A percentile compares a stretch with the other conserved stretches of the same genome.
phyloP scores from a whole-genome alignment of 2,797 vertebrate species.

The Pteronotus mesoamericanus region DNA sequence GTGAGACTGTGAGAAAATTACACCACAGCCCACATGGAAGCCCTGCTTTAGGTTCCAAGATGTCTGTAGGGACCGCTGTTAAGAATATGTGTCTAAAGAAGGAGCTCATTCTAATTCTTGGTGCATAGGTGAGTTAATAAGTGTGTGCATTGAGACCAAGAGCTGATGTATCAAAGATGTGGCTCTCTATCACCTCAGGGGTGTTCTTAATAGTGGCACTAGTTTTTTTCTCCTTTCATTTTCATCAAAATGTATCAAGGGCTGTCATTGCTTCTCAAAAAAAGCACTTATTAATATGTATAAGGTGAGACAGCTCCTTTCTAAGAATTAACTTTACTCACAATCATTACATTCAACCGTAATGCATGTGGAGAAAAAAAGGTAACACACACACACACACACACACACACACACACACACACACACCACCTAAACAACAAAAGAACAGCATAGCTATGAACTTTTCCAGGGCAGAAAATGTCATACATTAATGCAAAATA shows the following conservation, averaged over 20 bases:
- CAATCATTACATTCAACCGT: conserved; percentile 65
- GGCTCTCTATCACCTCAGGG: conserved; percentile 80
- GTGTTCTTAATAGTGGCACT: conserved; percentile 78
- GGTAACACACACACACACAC: background rate
- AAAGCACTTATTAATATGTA: conserved; percentile 80
- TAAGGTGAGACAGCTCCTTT: conserved; percentile 74
- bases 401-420: background rate
- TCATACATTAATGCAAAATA: conserved; percentile 60
- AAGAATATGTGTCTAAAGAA: conserved; percentile 79
- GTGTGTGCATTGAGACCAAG: conserved; percentile 79
- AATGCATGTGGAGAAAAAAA: background rate
- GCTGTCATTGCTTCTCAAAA: conserved; percentile 79
- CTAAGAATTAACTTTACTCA: conserved; percentile 81
- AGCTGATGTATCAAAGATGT: conserved; percentile 82
- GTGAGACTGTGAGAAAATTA: conserved; percentile 79
- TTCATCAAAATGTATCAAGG: conserved; percentile 82
- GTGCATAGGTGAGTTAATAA: conserved; percentile 80
- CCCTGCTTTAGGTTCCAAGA: conserved; percentile 76
- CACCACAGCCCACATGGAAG: conserved; percentile 70
- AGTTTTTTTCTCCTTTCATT: conserved; percentile 75
- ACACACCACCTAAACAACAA: background rate
- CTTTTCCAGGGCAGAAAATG: conserved; percentile 49
- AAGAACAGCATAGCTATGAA: conserved; percentile 18
- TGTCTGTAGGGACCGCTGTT: conserved; percentile 76
- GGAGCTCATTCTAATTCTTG: conserved; percentile 82